Evolutionary conservation across 2,797 vertebrate genomes (phyloP).

Genomic region (Halcyon badia): DNA sequence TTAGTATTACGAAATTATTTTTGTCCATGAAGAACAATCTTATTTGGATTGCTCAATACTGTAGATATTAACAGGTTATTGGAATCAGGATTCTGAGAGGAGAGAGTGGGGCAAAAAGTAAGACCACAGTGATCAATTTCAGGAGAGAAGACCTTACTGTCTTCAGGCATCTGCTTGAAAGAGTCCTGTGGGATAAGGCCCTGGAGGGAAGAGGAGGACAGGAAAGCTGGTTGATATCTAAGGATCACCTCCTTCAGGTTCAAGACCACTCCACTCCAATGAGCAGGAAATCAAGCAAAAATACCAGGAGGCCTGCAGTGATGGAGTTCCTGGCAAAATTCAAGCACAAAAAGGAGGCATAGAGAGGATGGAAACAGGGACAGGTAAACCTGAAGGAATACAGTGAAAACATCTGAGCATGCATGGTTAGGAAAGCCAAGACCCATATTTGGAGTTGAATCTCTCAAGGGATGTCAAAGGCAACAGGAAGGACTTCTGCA

Average conservation of each 20-base stretch:
- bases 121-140: background rate
- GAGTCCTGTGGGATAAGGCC: background rate
- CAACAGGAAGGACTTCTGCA: background rate
- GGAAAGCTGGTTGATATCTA: background rate
- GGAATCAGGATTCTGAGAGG: background rate
- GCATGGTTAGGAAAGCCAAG: background rate
- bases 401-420: background rate
- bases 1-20: background rate
- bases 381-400: background rate
- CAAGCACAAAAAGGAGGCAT: rapidly evolving
- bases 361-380: background rate
- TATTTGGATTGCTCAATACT: background rate
- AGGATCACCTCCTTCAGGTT: background rate
- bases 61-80: background rate
- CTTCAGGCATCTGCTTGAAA: background rate
- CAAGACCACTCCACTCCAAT: background rate
- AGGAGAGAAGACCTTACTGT: background rate
- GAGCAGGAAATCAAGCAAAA: background rate
- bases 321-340: background rate
- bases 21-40: background rate
- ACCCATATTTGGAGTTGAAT: background rate
- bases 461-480: background rate
- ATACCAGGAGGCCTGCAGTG: background rate
- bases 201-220: background rate
- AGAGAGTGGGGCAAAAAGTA: background rate